phyloP scores from a whole-genome alignment of 2,888 invertebrate species.

The Parasteatoda lunata region DNA sequence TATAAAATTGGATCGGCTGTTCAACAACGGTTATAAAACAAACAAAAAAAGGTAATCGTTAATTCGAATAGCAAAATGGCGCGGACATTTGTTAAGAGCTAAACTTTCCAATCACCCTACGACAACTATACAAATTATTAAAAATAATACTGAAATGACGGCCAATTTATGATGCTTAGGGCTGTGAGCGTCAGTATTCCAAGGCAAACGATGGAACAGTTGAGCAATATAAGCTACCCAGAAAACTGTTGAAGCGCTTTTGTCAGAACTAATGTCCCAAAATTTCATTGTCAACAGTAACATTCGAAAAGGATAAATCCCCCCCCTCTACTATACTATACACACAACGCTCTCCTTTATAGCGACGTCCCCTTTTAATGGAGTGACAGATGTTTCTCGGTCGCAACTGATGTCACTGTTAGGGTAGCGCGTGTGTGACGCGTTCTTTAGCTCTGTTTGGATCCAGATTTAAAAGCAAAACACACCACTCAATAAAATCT shows the following conservation, averaged over 20 bases:
- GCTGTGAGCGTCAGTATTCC: not conserved
- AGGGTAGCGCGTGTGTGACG: not conserved
- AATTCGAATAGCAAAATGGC: too few species aligned
- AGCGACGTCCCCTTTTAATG: conserved; percentile 24
- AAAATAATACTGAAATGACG: too few species aligned
- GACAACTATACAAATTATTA: too few species aligned
- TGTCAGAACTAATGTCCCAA: conserved; percentile 43
- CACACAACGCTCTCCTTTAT: not conserved
- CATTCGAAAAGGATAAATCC: not conserved
- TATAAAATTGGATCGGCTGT: too few species aligned
- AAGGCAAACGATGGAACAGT: conserved; percentile 20
- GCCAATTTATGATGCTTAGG: too few species aligned
- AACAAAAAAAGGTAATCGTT: too few species aligned
- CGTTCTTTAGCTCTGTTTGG: not conserved
- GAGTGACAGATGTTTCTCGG: conserved; percentile 57
- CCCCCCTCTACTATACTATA: not conserved
- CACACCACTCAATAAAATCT: too few species aligned
- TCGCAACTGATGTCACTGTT: conserved; percentile 22
- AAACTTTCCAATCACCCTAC: too few species aligned
- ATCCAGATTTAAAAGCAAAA: not conserved
- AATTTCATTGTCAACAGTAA: conserved; percentile 42
- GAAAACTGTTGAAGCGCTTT: conserved; percentile 34
- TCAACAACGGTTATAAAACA: too few species aligned
- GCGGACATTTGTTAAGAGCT: too few species aligned
- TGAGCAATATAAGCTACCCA: not conserved